These are phyloP conservation scores for Tethea ocularis DNA, from an alignment of 2,888 invertebrate genomes.

Conservation along the genomic window DNA sequence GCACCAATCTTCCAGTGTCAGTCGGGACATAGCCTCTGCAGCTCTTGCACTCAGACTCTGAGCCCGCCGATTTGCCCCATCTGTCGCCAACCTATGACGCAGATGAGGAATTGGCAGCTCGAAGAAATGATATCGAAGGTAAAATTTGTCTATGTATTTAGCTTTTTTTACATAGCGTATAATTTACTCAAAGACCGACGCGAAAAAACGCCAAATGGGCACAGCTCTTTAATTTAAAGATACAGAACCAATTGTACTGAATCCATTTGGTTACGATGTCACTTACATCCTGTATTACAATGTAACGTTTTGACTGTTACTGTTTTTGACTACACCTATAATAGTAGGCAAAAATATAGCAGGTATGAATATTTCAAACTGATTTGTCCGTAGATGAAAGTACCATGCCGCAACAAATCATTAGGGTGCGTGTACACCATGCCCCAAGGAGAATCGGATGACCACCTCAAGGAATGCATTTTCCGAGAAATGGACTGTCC, in stretches of 20 bases:
- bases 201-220: too few relatives aligned
- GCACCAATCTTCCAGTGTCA: slow-evolving; percentile 72
- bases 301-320: too few relatives aligned
- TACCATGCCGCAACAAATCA: slow-evolving; percentile 63
- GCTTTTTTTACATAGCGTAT: too few relatives aligned
- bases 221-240: too few relatives aligned
- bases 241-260: too few relatives aligned
- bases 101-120: slow-evolving; percentile 73
- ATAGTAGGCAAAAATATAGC: too few relatives aligned
- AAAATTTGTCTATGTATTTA: slow-evolving; percentile 4
- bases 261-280: too few relatives aligned
- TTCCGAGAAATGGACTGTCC: slow-evolving; percentile 72
- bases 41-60: slow-evolving; percentile 56
- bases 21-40: slow-evolving; percentile 73
- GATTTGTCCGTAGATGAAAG: slow-evolving; percentile 49
- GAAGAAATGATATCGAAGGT: slow-evolving; percentile 70
- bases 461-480: slow-evolving; percentile 72
- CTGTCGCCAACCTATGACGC: slow-evolving; percentile 72
- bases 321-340: too few relatives aligned
- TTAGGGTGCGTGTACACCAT: slow-evolving; percentile 64
- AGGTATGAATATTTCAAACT: too few relatives aligned
- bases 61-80: slow-evolving; percentile 66
- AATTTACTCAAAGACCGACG: too few relatives aligned
- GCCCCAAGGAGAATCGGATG: slow-evolving; percentile 48
- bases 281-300: too few relatives aligned